These are phyloP conservation scores for Sturnira hondurensis DNA, from an alignment of 2,113 vertebrate genomes.

Conservation along the genomic window DNA sequence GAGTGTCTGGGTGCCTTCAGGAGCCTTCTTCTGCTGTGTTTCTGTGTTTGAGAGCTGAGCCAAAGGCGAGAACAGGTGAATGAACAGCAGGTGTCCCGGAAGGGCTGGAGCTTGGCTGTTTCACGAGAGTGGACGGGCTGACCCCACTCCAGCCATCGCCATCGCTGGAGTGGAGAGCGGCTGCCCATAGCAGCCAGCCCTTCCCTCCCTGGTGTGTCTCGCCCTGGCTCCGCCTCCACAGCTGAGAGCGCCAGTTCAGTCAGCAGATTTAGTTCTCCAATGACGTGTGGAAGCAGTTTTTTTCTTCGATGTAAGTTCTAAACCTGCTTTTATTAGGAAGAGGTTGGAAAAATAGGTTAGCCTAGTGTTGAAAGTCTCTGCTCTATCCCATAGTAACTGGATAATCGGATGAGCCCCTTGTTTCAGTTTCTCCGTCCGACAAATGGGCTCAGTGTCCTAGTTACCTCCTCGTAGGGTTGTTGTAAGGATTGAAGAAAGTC, in stretches of 20 bases:
- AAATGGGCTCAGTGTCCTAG: background rate
- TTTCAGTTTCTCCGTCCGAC: background rate
- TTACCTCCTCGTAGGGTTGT: background rate
- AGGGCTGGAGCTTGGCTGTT: background rate
- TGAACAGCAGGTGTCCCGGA: background rate
- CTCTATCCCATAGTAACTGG: background rate
- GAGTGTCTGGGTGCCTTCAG: background rate
- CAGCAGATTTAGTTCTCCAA: background rate
- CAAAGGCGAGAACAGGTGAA: background rate
- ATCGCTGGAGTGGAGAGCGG: background rate
- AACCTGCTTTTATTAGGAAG: background rate
- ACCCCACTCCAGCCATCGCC: background rate
- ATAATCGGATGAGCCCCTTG: background rate
- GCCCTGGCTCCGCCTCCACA: fast-evolving
- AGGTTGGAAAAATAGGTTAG: background rate
- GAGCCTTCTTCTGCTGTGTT: background rate
- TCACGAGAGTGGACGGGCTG: background rate
- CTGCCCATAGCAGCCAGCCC: background rate
- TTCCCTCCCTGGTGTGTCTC: background rate
- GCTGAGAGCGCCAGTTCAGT: fast-evolving
- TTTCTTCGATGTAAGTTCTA: background rate
- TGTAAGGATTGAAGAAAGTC: background rate
- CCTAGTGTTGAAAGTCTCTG: background rate
- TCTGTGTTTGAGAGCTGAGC: background rate
- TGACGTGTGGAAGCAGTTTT: background rate